Evolutionary conservation across 2,888 invertebrate species (phyloP).

Genomic region (Lamellibrachia columna): DNA sequence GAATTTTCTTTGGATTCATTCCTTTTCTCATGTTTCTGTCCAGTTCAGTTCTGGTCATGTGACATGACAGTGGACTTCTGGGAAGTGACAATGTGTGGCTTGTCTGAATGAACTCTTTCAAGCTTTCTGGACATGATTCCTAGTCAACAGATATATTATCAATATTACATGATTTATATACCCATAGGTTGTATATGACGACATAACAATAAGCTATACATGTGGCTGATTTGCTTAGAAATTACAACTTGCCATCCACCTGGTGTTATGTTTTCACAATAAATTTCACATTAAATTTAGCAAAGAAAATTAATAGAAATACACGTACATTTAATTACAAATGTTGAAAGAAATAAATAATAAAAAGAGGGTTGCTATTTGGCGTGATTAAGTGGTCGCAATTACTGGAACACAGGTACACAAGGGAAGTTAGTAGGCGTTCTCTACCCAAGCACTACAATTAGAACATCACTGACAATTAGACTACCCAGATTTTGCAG

Average conservation of each 20-base stretch:
- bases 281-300: too few relatives aligned
- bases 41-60: conserved; percentile 6
- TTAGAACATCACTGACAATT: too few relatives aligned
- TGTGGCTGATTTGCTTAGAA: neutral
- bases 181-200: too few relatives aligned
- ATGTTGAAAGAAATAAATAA: too few relatives aligned
- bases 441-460: too few relatives aligned
- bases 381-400: neutral
- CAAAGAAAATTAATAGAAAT: too few relatives aligned
- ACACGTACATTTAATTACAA: too few relatives aligned
- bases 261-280: too few relatives aligned
- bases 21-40: conserved; percentile 44
- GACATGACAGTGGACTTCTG: conserved; percentile 1
- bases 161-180: neutral
- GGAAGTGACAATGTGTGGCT: neutral
- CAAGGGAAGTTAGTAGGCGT: too few relatives aligned
- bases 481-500: too few relatives aligned
- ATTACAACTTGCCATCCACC: neutral
- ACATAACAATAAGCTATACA: neutral
- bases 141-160: conserved; percentile 1
- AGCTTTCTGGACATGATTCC: conserved; percentile 27
- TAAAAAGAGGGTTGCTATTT: neutral
- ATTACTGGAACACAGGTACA: neutral
- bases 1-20: conserved; percentile 60
- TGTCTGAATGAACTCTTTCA: conserved; percentile 9